Conservation (phyloP, 2,797 vertebrate genomes). For the Pogonophryne albipinna region DNA sequence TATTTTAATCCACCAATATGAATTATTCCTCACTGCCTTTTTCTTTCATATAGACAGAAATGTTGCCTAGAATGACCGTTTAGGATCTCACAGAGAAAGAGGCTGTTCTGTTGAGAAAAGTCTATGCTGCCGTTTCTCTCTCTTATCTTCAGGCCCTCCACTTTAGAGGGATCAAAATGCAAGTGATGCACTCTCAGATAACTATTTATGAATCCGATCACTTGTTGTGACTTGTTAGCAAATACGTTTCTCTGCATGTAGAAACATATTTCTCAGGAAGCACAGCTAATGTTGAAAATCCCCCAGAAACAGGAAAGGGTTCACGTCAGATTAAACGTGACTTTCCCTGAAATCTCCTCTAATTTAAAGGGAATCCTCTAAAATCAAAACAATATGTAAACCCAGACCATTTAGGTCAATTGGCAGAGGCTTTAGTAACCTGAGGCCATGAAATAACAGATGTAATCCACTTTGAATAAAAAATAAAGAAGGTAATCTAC, state of each 20-base stretch:
- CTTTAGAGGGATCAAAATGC: neutral
- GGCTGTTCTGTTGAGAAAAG: neutral
- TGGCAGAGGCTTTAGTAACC: constrained; percentile 33
- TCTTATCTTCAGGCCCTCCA: neutral
- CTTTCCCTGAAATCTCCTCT: constrained; percentile 63
- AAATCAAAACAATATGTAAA: constrained; percentile 44
- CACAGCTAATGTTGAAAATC: constrained; percentile 19
- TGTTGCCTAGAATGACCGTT: neutral
- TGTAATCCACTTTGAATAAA: constrained; percentile 17
- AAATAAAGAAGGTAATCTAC: constrained; percentile 7
- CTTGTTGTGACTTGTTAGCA: constrained; percentile 21
- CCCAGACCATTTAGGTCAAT: constrained; percentile 23
- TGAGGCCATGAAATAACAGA: constrained; percentile 32
- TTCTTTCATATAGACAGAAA: neutral
- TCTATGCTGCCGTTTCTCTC: neutral
- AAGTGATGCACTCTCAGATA: constrained; percentile 6
- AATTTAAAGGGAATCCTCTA: constrained; percentile 48
- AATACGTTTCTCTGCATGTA: constrained; percentile 28
- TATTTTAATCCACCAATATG: no score
- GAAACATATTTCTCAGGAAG: constrained; percentile 45
- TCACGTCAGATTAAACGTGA: constrained; percentile 49
- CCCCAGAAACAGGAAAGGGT: constrained; percentile 50
- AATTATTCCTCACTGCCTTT: no score
- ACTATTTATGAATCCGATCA: constrained; percentile 38
- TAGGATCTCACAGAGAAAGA: neutral